Percentiles rank a stretch among this genome's conserved stretches.
phyloP scores from a whole-genome alignment of 2,888 invertebrate genomes.

The Venustoraphidia nigricollis region DNA sequence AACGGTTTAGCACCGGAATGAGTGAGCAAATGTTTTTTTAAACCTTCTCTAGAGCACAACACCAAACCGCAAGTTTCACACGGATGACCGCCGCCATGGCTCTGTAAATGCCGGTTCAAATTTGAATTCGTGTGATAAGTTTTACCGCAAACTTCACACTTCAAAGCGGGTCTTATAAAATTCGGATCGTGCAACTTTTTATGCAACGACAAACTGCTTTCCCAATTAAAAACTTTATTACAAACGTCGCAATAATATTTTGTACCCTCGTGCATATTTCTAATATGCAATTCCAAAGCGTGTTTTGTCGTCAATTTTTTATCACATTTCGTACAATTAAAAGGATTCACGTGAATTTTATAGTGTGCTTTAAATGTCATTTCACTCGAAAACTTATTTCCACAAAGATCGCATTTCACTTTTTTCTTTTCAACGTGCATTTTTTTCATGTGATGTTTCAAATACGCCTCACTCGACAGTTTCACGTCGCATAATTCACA shows the following conservation, averaged over 20 bases:
- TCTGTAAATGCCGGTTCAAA: not conserved
- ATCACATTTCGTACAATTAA: slow-evolving; percentile 9
- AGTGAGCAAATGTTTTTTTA: slow-evolving; percentile 26
- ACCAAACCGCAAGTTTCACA: slow-evolving; percentile 31
- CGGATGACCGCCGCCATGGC: slow-evolving; percentile 13
- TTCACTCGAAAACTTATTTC: too few species aligned
- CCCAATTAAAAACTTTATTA: slow-evolving; percentile 7
- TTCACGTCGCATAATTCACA: not conserved
- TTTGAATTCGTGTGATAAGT: slow-evolving; percentile 3
- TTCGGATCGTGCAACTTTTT: slow-evolving; percentile 12
- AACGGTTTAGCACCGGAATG: slow-evolving; percentile 27
- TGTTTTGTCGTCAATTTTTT: slow-evolving; percentile 14
- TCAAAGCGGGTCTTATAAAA: slow-evolving; percentile 16
- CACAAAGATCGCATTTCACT: too few species aligned
- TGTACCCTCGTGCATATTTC: slow-evolving; percentile 8
- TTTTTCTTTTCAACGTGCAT: too few species aligned
- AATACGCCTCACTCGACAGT: too few species aligned
- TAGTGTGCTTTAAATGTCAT: too few species aligned
- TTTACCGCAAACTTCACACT: slow-evolving; percentile 1
- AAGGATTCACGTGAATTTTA: slow-evolving; percentile 3
- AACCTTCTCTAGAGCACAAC: slow-evolving; percentile 28
- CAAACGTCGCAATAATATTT: slow-evolving; percentile 9
- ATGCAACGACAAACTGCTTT: slow-evolving; percentile 5
- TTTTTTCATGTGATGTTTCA: too few species aligned
- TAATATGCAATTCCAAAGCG: slow-evolving; percentile 14